These are phyloP conservation scores for Chaetodon trifasciatus DNA, from an alignment of 2,797 vertebrate genomes.

Conservation along the genomic window DNA sequence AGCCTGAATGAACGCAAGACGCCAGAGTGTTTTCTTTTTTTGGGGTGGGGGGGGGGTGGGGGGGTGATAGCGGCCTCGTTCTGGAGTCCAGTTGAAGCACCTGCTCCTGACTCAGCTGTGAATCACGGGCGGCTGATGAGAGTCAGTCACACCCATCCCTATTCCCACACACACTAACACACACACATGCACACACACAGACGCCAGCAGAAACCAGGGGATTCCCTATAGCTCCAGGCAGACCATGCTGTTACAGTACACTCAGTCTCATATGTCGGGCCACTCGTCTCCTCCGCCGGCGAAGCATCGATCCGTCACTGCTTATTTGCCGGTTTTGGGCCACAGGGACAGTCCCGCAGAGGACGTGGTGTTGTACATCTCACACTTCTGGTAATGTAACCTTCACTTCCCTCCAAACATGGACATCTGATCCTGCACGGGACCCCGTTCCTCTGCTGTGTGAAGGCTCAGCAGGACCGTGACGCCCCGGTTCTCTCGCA, in stretches of 20 bases:
- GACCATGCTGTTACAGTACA: constrained; percentile 37
- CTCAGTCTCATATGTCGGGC: constrained; percentile 51
- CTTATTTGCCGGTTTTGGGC: constrained; percentile 35
- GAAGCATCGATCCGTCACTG: constrained; percentile 28
- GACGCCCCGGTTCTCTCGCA: constrained; percentile 3
- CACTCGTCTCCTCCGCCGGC: constrained; percentile 14
- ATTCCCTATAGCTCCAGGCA: constrained; percentile 60
- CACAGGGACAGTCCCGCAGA: not conserved
- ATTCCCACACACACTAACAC: constrained; percentile 14
- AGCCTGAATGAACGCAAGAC: too few species aligned
- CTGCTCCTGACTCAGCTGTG: too few species aligned
- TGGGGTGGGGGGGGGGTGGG: too few species aligned
- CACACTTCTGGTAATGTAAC: constrained; percentile 16
- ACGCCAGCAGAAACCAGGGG: constrained; percentile 36
- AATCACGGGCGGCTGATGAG: constrained; percentile 55
- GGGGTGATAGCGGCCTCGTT: too few species aligned
- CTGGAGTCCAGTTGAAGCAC: too few species aligned
- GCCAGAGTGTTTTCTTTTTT: too few species aligned
- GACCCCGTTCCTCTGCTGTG: constrained; percentile 19
- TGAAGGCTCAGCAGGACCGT: constrained; percentile 9
- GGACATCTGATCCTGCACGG: constrained; percentile 21
- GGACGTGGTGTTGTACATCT: constrained; percentile 2
- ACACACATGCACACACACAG: constrained; percentile 12
- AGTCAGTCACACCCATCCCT: constrained; percentile 53
- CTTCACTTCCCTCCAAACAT: not conserved